phyloP scores from a whole-genome alignment of 2,113 vertebrate species.

The Menura novaehollandiae region DNA sequence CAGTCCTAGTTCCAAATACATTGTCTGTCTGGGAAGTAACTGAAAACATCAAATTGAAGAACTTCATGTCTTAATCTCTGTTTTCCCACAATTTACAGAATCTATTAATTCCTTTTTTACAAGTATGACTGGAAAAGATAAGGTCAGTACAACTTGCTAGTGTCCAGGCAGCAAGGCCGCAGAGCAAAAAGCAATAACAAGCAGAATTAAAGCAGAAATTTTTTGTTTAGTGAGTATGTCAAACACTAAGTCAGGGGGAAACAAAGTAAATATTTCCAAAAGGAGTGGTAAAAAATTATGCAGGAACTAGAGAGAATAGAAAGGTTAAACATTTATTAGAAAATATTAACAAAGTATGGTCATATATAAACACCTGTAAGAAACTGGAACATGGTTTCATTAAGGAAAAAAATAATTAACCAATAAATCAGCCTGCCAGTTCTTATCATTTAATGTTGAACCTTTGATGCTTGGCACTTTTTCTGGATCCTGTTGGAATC shows the following conservation, averaged over 20 bases:
- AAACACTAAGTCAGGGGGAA: fast-evolving
- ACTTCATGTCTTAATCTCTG: not conserved
- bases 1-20: not conserved
- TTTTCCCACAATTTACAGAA: not conserved
- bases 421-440: not conserved
- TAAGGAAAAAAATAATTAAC: not conserved
- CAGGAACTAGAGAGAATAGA: not conserved
- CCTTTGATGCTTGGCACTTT: not conserved
- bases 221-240: not conserved
- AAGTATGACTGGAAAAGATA: not conserved
- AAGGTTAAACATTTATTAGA: not conserved
- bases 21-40: not conserved
- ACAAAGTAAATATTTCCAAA: not conserved
- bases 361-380: not conserved
- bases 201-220: not conserved
- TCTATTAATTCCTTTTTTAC: not conserved
- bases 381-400: not conserved
- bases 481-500: not conserved
- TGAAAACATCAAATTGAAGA: not conserved
- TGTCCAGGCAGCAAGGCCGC: not conserved
- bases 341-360: not conserved
- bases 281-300: not conserved
- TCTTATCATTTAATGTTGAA: not conserved
- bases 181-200: not conserved
- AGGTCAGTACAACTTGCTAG: not conserved